Conservation (phyloP, 2,797 vertebrate genomes). For the Luscinia luscinia region DNA sequence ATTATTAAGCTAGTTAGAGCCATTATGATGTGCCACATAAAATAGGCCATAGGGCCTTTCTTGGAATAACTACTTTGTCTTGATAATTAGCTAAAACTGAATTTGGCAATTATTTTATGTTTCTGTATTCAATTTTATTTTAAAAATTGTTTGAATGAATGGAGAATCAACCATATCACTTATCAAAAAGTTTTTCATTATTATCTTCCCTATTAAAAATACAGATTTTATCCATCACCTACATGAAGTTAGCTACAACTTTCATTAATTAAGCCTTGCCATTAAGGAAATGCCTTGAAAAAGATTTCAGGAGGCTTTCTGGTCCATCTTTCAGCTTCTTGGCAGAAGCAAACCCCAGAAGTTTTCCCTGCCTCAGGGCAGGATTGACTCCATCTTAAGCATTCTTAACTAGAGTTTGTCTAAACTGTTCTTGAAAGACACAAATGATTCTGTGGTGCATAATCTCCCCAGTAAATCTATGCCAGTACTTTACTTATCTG, state of each 20-base stretch:
- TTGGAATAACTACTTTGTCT: not conserved
- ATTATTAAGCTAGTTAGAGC: not conserved
- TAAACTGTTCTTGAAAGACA: not conserved
- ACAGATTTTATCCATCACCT: fast-evolving
- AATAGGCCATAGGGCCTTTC: not conserved
- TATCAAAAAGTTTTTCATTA: not conserved
- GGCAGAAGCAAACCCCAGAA: not conserved
- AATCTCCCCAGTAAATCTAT: constrained; percentile 1
- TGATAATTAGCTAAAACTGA: not conserved
- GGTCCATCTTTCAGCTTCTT: not conserved
- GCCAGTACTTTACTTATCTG: not conserved
- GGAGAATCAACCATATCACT: not conserved
- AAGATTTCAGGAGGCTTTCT: not conserved
- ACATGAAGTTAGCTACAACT: not conserved
- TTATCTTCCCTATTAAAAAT: not conserved
- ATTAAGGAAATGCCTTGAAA: not conserved
- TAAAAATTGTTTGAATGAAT: not conserved
- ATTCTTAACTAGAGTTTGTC: not conserved
- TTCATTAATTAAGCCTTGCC: not conserved
- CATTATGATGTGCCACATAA: not conserved
- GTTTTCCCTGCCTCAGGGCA: not conserved
- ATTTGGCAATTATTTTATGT: not conserved
- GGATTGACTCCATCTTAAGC: not conserved
- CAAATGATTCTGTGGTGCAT: not conserved
- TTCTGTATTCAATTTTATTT: not conserved